Evolutionary conservation across 1,140 invertebrate genomes (phyloP).

Genomic region (Melanaphis sacchari): DNA sequence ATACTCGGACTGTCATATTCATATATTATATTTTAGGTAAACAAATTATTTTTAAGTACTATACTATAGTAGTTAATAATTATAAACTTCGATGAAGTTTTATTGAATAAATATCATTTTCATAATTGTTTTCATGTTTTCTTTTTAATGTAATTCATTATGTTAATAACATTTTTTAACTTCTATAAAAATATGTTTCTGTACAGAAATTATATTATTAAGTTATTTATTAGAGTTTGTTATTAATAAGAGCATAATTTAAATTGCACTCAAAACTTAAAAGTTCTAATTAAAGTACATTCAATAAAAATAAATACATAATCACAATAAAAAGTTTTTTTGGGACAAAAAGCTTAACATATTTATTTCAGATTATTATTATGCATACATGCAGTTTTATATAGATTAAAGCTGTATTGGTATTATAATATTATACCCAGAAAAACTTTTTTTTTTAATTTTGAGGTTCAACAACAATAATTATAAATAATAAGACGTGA

Average conservation of each 20-base stretch:
- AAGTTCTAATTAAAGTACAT: not conserved
- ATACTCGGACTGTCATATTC: not conserved
- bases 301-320: not conserved
- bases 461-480: not conserved
- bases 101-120: not conserved
- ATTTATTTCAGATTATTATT: not conserved
- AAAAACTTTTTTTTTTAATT: not conserved
- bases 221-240: not conserved
- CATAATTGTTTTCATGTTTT: not conserved
- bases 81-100: not conserved
- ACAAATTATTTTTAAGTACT: not conserved
- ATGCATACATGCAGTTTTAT: not conserved
- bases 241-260: not conserved
- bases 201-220: not conserved
- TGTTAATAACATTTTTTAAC: not conserved
- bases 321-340: not conserved
- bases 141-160: not conserved
- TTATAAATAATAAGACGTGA: not conserved
- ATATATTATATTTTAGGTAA: not conserved
- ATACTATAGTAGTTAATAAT: not conserved
- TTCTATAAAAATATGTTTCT: not conserved
- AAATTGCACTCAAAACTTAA: not conserved
- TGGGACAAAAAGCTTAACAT: not conserved
- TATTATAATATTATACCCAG: not conserved
- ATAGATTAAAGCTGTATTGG: not conserved